Evolutionary conservation across 2,113 vertebrate genomes (phyloP).

Genomic region (Strix aluco): DNA sequence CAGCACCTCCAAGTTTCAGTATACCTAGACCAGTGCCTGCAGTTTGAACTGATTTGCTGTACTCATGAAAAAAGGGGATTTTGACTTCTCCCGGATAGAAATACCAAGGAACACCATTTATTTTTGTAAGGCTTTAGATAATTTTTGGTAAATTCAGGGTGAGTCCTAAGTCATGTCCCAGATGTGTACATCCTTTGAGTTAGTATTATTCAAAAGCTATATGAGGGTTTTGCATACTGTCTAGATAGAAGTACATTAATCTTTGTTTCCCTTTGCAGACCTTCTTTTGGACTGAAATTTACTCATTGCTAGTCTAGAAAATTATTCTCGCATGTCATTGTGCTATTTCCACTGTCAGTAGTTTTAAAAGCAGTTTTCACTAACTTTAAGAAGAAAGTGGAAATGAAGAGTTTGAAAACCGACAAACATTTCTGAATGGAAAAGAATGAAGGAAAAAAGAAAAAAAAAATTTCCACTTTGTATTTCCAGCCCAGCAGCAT

Average conservation of each 20-base stretch:
- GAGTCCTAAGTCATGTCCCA: neutral
- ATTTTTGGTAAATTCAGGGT: constrained; percentile 3
- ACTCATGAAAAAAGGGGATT: neutral
- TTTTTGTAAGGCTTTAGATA: constrained; percentile 4
- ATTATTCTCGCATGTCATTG: neutral
- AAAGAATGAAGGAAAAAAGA: neutral
- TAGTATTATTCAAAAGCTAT: neutral
- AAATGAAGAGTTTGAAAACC: neutral
- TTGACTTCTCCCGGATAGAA: neutral
- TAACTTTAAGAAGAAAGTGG: neutral
- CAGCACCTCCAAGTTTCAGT: neutral
- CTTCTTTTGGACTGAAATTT: neutral
- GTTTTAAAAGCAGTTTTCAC: neutral
- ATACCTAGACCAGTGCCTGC: neutral
- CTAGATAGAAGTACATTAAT: neutral
- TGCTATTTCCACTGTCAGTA: neutral
- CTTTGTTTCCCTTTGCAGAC: neutral
- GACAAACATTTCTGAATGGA: neutral
- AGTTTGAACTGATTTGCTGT: neutral
- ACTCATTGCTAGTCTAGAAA: neutral
- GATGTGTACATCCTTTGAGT: neutral
- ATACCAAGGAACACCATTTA: neutral
- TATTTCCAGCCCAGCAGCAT: neutral
- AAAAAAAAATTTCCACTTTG: neutral
- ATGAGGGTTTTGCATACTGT: neutral